phyloP scores from a whole-genome alignment of 2,113 vertebrate species.

The Oxyruncus cristatus region DNA sequence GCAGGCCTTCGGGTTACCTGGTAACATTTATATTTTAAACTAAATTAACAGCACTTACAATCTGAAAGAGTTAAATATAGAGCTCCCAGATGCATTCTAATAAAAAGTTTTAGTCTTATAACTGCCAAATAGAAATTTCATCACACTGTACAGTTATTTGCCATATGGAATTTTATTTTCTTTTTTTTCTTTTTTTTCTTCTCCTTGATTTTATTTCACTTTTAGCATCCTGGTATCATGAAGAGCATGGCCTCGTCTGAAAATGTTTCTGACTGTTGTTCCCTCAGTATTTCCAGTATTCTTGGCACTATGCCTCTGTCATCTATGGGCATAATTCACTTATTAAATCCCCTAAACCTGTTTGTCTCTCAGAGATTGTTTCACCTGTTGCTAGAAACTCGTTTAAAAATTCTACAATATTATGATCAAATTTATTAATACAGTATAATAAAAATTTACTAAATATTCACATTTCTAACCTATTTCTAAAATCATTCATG shows the following conservation, averaged over 20 bases:
- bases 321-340: neutral
- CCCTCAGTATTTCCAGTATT: neutral
- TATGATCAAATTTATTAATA: neutral
- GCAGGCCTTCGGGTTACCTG: conserved; percentile 28
- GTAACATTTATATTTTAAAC: conserved; percentile 26
- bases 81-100: neutral
- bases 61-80: conserved; percentile 25
- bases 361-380: neutral
- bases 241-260: neutral
- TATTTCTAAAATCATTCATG: neutral
- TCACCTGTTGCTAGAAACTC: neutral
- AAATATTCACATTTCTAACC: neutral
- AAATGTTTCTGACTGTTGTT: neutral
- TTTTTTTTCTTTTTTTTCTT: accelerated
- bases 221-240: neutral
- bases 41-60: neutral
- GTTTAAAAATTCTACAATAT: neutral
- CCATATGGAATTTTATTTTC: neutral
- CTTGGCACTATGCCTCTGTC: neutral
- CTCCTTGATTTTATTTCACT: neutral
- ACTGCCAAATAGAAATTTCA: neutral
- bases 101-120: neutral
- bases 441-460: neutral
- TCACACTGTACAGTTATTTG: neutral
- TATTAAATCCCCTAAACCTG: neutral